Conservation (phyloP, 2,113 vertebrate genomes). For the Amblyopsis rosae region DNA sequence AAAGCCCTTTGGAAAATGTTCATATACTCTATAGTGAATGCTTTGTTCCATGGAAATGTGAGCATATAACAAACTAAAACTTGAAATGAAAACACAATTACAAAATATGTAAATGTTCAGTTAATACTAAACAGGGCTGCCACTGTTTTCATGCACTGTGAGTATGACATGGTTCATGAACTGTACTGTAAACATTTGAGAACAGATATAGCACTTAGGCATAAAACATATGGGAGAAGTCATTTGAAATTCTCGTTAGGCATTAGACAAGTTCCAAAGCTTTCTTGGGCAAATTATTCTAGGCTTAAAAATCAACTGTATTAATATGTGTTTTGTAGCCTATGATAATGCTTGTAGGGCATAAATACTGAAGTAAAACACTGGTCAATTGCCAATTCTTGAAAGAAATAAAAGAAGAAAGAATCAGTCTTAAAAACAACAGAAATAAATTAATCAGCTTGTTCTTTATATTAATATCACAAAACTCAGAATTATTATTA, state of each 20-base stretch:
- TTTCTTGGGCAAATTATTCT: conserved; percentile 6
- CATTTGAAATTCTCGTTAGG: conserved; percentile 60
- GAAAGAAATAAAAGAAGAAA: conserved; percentile 26
- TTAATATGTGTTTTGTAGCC: conserved; percentile 46
- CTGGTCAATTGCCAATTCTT: conserved; percentile 73
- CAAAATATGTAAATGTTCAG: conserved; percentile 71
- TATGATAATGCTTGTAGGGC: conserved; percentile 73
- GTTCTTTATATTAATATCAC: conserved; percentile 85
- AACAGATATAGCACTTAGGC: conserved; percentile 34
- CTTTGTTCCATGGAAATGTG: conserved; percentile 86
- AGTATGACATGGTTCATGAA: conserved; percentile 4
- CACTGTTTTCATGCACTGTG: conserved; percentile 20
- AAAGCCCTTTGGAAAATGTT: conserved; percentile 23
- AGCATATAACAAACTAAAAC: conserved; percentile 79
- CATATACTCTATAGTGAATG: conserved; percentile 78
- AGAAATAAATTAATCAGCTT: conserved; percentile 82
- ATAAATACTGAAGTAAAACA: conserved; percentile 82
- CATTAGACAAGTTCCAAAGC: conserved; percentile 23
- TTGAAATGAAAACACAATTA: conserved; percentile 68
- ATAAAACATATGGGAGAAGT: conserved; percentile 50
- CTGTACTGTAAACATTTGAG: conserved; percentile 16
- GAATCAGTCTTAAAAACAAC: conserved; percentile 60
- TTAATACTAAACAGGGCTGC: conserved; percentile 69
- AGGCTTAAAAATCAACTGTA: conserved; percentile 60
- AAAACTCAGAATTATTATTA: conserved; percentile 66